Percentiles rank a stretch among this genome's conserved stretches.
Conservation (phyloP, 2,797 vertebrate genomes). For the Notamacropus eugenii region DNA sequence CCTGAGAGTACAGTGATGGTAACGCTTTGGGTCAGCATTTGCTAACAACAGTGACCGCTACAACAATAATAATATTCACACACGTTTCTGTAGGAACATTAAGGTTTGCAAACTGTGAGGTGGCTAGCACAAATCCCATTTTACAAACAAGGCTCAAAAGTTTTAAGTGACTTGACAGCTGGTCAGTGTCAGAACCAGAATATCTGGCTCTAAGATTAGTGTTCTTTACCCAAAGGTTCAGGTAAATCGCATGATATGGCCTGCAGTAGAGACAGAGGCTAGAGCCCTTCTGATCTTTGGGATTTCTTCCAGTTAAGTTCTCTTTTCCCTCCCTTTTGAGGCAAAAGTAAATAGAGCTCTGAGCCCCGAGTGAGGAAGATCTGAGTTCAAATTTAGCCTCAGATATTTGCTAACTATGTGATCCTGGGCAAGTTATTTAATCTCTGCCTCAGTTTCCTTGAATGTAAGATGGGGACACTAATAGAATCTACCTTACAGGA, state of each 20-base stretch:
- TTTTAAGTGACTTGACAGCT: not conserved
- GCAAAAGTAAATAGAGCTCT: not conserved
- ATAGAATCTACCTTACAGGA: not conserved
- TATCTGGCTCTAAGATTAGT: not conserved
- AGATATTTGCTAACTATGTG: not conserved
- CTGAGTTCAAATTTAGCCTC: not conserved
- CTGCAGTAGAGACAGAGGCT: not conserved
- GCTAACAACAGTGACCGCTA: not conserved
- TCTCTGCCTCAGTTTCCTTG: not conserved
- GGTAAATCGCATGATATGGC: not conserved
- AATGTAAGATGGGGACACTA: not conserved
- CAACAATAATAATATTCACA: not conserved
- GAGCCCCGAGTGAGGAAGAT: not conserved
- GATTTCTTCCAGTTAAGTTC: not conserved
- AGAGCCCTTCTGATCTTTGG: not conserved
- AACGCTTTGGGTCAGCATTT: not conserved
- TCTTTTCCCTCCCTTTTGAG: not conserved
- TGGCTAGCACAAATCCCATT: not conserved
- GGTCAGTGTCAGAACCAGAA: not conserved
- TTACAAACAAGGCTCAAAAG: not conserved
- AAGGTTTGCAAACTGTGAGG: not conserved
- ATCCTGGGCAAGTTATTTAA: not conserved
- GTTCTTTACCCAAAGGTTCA: not conserved
- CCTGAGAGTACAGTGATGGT: not conserved
- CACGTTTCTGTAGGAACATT: not conserved